phyloP scores from a whole-genome alignment of 2,888 invertebrate genomes.

The Xiphydria camelus region DNA sequence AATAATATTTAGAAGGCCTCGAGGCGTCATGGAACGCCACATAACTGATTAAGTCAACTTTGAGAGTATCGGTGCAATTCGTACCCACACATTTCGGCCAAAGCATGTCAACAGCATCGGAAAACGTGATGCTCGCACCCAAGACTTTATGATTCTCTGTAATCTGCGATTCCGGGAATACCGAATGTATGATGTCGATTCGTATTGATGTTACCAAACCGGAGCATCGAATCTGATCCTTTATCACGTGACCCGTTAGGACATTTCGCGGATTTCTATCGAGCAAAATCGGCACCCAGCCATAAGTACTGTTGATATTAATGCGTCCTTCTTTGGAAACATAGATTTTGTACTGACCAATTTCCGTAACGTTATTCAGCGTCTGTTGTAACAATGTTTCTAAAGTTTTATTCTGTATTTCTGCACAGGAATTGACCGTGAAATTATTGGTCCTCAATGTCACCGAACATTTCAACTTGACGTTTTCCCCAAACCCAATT shows the following conservation, averaged over 20 bases:
- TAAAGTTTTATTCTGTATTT: conserved; percentile 48
- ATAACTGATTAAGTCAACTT: conserved; percentile 37
- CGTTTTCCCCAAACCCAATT: conserved; percentile 48
- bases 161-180: conserved; percentile 38
- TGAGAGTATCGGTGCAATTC: conserved; percentile 38
- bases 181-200: conserved; percentile 45
- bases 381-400: conserved; percentile 35
- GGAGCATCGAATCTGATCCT: conserved; percentile 43
- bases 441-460: conserved; percentile 40
- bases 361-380: conserved; percentile 41
- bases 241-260: conserved; percentile 32
- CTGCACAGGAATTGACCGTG: conserved; percentile 40
- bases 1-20: conserved; percentile 56
- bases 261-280: conserved; percentile 44
- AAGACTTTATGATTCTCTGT: conserved; percentile 43
- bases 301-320: conserved; percentile 47
- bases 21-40: conserved; percentile 60
- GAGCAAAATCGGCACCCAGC: conserved; percentile 61
- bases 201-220: conserved; percentile 47
- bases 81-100: conserved; percentile 42
- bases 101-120: conserved; percentile 37
- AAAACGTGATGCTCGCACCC: conserved; percentile 41
- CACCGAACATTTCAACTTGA: conserved; percentile 43
- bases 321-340: conserved; percentile 62
- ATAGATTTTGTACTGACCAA: conserved; percentile 39